Conservation (phyloP, 2,888 invertebrate genomes). For the Theristus sp. region DNA sequence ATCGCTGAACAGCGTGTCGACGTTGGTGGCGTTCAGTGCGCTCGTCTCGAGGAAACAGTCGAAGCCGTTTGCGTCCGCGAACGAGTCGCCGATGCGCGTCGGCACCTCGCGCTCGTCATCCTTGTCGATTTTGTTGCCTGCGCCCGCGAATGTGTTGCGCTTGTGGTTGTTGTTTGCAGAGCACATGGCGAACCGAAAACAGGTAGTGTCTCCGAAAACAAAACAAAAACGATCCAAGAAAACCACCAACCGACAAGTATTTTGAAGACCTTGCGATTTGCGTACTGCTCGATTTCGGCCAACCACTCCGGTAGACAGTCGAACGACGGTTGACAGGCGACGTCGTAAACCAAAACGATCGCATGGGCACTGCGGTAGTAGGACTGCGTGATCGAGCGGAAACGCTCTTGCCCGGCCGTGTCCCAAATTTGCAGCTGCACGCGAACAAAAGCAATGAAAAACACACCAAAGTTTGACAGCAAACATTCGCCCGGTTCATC, state of each 20-base stretch:
- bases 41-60: conserved; percentile 85
- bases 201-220: too few relatives aligned
- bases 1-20: conserved; percentile 84
- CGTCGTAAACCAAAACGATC: conserved; percentile 85
- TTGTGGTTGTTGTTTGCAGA: neutral
- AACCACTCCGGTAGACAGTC: conserved; percentile 93
- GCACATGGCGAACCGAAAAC: neutral
- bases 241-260: conserved; percentile 74
- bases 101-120: conserved; percentile 80
- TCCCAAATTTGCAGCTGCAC: conserved; percentile 95
- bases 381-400: conserved; percentile 90
- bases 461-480: too few relatives aligned
- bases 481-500: too few relatives aligned
- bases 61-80: conserved; percentile 80
- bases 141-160: conserved; percentile 2
- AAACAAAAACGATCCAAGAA: too few relatives aligned
- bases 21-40: conserved; percentile 91
- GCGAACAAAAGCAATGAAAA: too few relatives aligned
- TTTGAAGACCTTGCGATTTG: conserved; percentile 75
- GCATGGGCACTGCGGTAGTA: conserved; percentile 94
- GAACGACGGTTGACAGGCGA: conserved; percentile 89
- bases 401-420: conserved; percentile 83
- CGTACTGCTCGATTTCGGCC: conserved; percentile 88
- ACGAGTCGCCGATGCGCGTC: conserved; percentile 73
- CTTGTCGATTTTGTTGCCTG: conserved; percentile 88